phyloP scores from a whole-genome alignment of 1,140 invertebrate species.

The Solen grandis region DNA sequence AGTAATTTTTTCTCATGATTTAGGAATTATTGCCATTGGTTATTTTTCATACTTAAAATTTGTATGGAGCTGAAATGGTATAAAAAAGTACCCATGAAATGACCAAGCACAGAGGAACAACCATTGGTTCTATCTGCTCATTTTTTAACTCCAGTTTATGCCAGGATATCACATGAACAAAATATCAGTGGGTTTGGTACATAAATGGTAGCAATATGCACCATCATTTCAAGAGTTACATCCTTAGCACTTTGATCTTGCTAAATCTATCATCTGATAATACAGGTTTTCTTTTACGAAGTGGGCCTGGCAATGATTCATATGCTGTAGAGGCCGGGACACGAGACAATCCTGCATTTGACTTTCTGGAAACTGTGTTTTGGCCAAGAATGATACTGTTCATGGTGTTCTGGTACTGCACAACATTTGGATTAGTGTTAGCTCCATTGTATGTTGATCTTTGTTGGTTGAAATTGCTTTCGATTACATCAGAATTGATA shows the following conservation, averaged over 20 bases:
- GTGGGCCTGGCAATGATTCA: background rate
- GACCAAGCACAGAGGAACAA: too few relatives aligned
- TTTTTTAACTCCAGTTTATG: too few relatives aligned
- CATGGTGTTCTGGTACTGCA: constrained; percentile 6
- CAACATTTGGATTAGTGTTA: constrained; percentile 33
- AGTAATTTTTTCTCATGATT: too few relatives aligned
- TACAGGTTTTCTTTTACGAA: background rate
- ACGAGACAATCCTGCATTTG: constrained; percentile 7
- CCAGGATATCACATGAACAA: too few relatives aligned
- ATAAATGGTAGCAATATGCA: background rate
- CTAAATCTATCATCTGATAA: background rate
- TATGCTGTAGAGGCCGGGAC: background rate
- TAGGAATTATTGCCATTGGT: too few relatives aligned
- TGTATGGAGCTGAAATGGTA: too few relatives aligned
- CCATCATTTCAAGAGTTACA: background rate
- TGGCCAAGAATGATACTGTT: constrained; percentile 47
- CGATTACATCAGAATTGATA: constrained; percentile 35
- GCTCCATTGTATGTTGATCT: constrained; percentile 29
- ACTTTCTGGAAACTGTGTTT: constrained; percentile 25
- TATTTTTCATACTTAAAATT: too few relatives aligned
- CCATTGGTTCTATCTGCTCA: too few relatives aligned
- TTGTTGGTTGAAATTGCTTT: constrained; percentile 45
- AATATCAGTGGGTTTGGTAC: too few relatives aligned
- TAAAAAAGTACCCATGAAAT: too few relatives aligned
- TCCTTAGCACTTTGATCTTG: constrained; percentile 8